Evolutionary conservation across 2,797 vertebrate genomes (phyloP), one percentile per base, ranked within the genome.

Genomic region (Hyperoplus immaculatus): DNA sequence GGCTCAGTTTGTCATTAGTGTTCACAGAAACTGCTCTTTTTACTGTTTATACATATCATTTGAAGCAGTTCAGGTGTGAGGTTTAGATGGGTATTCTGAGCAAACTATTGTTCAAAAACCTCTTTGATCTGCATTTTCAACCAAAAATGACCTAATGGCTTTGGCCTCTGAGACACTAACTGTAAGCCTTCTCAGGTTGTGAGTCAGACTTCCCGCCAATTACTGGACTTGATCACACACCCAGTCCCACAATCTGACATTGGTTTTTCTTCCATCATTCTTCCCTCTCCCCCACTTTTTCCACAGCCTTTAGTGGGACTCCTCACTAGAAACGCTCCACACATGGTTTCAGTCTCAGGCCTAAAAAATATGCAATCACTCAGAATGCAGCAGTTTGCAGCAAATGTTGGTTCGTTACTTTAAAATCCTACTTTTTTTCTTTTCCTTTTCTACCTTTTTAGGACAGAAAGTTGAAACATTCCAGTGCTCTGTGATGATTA

Each of bases 131-230:
- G 59, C 57, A 43, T 78, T 46, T 67, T 65, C 38, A 53, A 55
- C 29, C 18, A 53, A 67, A 76, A 49, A 9, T 3, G 57, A n/a
- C 10, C 8, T 1, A 41, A 56, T 66, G 57, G 65, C 41, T 56
- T 58, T 55, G 15, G 15, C 55, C 49, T 55, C 11, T 14, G 57
- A 87, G 72, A 84, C 63, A 67, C 60, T 45, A 29, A 29, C 29
- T 29, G 29, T 57, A 38, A 84, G 71, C 69, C 42, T 61, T 81
- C 60, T 85, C 72, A 73, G 36, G 13, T 62, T 77, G 70, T 93
- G 90, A 94, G 86, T 94, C 88, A 90, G 78, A 87, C 68, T 63
- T 91, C 85, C 88, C 90, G 51, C 88, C 72, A 67, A 83, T 87
- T 80, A 82, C 82, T 75, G 73, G 41, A 81, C 69, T 65, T 36